phyloP scores from a whole-genome alignment of 2,113 vertebrate genomes.

The Syngnathus typhle region DNA sequence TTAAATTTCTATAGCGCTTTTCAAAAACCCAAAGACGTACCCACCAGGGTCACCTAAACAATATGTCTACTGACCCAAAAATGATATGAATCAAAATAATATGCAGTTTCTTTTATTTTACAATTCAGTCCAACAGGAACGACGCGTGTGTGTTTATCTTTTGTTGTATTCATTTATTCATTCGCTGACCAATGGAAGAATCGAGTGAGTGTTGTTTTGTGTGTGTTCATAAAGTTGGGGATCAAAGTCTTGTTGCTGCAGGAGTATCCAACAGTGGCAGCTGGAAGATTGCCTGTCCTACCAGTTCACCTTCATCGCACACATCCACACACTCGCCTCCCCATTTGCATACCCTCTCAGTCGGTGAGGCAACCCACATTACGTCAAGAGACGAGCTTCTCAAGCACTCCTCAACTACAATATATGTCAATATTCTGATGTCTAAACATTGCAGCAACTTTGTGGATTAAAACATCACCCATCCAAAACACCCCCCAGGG shows the following conservation, averaged over 20 bases:
- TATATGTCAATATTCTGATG: neutral
- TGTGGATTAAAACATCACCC: conserved; percentile 4
- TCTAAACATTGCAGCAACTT: conserved; percentile 9
- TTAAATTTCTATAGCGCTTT: too few species aligned
- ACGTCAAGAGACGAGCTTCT: neutral
- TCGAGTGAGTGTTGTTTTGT: conserved; percentile 11
- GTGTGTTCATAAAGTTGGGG: conserved; percentile 16
- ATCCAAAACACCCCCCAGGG: conserved; percentile 16
- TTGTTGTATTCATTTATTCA: neutral
- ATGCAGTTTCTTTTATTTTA: too few species aligned
- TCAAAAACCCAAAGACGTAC: too few species aligned
- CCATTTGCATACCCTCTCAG: neutral
- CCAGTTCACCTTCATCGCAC: neutral
- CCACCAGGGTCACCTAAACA: neutral
- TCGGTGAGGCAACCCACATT: neutral
- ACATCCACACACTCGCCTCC: neutral
- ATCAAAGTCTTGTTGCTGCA: conserved; percentile 23
- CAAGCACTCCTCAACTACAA: neutral
- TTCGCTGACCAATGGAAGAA: conserved; percentile 4
- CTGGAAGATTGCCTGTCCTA: conserved; percentile 1
- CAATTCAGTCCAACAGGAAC: neutral
- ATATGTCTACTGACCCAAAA: neutral
- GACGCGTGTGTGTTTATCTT: neutral
- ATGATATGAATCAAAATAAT: neutral
- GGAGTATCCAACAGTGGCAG: conserved; percentile 20